Conservation (phyloP, 2,888 invertebrate genomes). For the Eristalis arbustorum region DNA sequence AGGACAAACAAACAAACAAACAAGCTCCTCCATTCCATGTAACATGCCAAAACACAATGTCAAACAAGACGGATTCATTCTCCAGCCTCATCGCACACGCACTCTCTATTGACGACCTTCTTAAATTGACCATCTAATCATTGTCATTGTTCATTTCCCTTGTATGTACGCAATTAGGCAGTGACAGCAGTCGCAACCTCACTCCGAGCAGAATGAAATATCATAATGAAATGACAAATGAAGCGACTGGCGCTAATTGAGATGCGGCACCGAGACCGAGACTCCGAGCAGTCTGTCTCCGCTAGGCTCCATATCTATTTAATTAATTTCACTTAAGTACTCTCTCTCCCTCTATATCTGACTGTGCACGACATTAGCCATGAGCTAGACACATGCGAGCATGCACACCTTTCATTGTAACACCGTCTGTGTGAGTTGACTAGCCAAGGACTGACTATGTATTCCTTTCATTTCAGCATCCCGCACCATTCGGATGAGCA, state of each 20-base stretch:
- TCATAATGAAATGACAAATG: conserved; percentile 57
- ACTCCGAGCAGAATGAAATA: conserved; percentile 24
- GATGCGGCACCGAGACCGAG: conserved; percentile 7
- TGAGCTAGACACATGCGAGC: conserved; percentile 3
- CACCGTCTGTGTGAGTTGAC: neutral
- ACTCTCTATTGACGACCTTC: conserved; percentile 36
- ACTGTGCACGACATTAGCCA: conserved; percentile 8
- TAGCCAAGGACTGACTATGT: neutral
- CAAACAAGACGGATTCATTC: neutral
- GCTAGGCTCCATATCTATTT: conserved; percentile 39
- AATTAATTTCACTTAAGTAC: conserved; percentile 41
- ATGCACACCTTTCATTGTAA: neutral
- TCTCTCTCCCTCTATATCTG: neutral
- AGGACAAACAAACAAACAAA: too few relatives aligned
- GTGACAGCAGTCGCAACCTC: conserved; percentile 37
- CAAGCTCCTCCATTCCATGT: neutral
- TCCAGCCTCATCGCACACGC: neutral
- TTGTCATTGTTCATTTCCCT: conserved; percentile 53
- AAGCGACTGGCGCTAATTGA: conserved; percentile 51
- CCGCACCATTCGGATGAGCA: neutral
- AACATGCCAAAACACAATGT: neutral
- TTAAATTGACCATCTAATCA: conserved; percentile 62
- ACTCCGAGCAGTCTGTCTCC: conserved; percentile 41
- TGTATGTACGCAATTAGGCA: conserved; percentile 50
- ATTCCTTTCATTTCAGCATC: conserved; percentile 16